Base-by-base conservation (phyloP, 1,140 invertebrate species). In the Chrysomallon squamiferum region DNA sequence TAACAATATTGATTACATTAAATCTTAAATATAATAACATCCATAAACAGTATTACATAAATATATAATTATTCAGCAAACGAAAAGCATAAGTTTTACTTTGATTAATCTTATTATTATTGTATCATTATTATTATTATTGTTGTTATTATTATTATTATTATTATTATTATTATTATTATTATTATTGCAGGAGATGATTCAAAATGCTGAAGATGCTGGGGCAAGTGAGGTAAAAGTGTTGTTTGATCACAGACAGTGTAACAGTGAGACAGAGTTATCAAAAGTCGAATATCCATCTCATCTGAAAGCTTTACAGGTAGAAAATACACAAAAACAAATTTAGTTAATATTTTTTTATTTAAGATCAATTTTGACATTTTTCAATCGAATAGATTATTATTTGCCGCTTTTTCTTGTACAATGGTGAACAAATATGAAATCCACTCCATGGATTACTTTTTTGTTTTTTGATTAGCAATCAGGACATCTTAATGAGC, bases 211-310 rank as follows among this genome's bases (percentile, higher is more conserved):
- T 9, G 74, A 76, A 22, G 74, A 76, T 67, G 72, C 72, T 4
- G 69, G 64, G n/a, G 72, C 72, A 3, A 69, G 61, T 18, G 43
- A 30, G n/a, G 50, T 74, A 15, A 65, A 65, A 32, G 63, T 74
- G 20, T 29, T 74, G 59, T 68, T 62, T 45, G 72, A 74, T 32
- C 58, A 20, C 22, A 56, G 64, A 58, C 95, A 94, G 6, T 59
- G 57, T 49, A n/a, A 60, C 47, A 41, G 20, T 41, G 32, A 67
- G 4, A 3, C 41, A 11, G 59, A 62, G 20, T 25, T 29, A 0
- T 0, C 15, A 5, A 43, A 18, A n/a, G 2, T 62, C 15, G 41
- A 25, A 27, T 38, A 43, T 18, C 32, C 56, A 15, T 35, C 64
- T 18, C 58, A 59, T 32, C 57, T 65, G 7, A 65, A 59, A 50